phyloP scores from a whole-genome alignment of 1,140 invertebrate genomes.

The Protaetia brevitarsis region DNA sequence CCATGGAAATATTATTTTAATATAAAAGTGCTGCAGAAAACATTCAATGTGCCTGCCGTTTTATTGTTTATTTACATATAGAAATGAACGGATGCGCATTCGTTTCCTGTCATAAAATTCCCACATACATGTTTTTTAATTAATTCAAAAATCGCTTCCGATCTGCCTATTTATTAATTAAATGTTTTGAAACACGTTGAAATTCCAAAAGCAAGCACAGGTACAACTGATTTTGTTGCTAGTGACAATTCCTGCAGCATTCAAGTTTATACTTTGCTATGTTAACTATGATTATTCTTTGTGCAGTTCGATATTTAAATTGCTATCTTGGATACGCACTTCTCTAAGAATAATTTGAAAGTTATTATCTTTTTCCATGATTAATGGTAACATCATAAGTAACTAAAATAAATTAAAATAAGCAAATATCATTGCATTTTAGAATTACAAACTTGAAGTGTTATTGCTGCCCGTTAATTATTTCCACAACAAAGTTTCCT shows the following conservation, averaged over 20 bases:
- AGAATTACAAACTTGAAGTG: not conserved
- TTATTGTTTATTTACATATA: not conserved
- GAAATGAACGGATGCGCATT: not conserved
- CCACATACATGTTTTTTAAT: not conserved
- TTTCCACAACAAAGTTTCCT: not conserved
- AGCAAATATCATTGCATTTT: not conserved
- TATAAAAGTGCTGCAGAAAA: not conserved
- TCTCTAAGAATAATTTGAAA: too few species aligned
- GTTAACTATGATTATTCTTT: too few species aligned
- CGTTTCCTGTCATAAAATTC: conserved; percentile 1
- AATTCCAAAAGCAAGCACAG: too few species aligned
- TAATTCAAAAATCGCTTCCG: not conserved
- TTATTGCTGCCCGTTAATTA: not conserved
- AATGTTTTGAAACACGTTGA: too few species aligned
- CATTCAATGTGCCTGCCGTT: not conserved
- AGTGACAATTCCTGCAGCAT: too few species aligned
- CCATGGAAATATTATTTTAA: not conserved
- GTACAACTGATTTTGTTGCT: too few species aligned
- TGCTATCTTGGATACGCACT: too few species aligned
- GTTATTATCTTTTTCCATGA: too few species aligned
- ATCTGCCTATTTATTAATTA: too few species aligned
- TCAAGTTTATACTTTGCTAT: too few species aligned
- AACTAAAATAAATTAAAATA: not conserved
- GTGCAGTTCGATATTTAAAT: too few species aligned
- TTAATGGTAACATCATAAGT: too few species aligned